A percentile compares a stretch with the other conserved stretches of the same genome.
Evolutionary conservation across 2,113 vertebrate genomes (phyloP).

Genomic region (Tiliqua scincoides): DNA sequence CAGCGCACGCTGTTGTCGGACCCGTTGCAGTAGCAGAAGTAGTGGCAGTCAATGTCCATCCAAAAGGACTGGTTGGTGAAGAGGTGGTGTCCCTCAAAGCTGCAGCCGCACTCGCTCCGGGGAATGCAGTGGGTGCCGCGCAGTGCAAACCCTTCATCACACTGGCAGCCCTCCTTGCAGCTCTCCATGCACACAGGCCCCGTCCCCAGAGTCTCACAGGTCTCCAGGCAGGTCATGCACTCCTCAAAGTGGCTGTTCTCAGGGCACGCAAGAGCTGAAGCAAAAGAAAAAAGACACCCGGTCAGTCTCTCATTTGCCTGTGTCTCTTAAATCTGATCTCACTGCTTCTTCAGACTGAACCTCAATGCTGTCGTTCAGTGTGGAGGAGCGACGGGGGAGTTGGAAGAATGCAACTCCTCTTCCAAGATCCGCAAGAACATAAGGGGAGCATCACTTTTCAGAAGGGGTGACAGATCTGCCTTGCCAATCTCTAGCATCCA

Average conservation of each 20-base stretch:
- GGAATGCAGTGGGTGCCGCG: conserved; percentile 83
- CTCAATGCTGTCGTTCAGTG: neutral
- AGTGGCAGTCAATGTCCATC: conserved; percentile 93
- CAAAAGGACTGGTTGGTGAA: conserved; percentile 95
- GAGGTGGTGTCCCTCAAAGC: conserved; percentile 85
- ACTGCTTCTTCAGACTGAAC: too few relatives aligned
- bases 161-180: conserved; percentile 92
- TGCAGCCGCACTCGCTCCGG: conserved; percentile 90
- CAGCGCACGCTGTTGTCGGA: conserved; percentile 94
- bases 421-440: neutral
- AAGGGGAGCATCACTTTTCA: too few relatives aligned
- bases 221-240: conserved; percentile 89
- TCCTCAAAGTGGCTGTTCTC: conserved; percentile 96
- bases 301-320: too few relatives aligned
- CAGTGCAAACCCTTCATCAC: conserved; percentile 88
- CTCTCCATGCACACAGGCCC: conserved; percentile 83
- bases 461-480: neutral
- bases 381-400: neutral
- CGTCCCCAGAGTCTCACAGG: conserved; percentile 84
- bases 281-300: too few relatives aligned
- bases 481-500: neutral
- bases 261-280: conserved; percentile 89
- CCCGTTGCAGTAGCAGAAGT: conserved; percentile 96
- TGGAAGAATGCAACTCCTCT: neutral
- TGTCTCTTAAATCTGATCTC: too few relatives aligned